Evolutionary conservation across 23 tunicate species (phyloP).

Genomic region (Ascidia mentula): DNA sequence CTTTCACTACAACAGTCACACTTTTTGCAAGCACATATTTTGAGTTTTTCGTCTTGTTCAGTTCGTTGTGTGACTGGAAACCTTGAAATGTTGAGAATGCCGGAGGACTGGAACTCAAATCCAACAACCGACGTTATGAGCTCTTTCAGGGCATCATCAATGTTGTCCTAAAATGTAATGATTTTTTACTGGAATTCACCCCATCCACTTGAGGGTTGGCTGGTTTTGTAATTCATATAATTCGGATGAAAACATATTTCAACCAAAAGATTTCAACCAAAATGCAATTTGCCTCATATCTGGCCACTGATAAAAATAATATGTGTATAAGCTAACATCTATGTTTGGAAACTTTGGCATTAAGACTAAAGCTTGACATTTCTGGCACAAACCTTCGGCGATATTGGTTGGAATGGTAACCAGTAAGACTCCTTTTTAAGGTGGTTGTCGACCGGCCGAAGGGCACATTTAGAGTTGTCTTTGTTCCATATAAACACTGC

Average conservation of each 20-base stretch:
- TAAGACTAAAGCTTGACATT: too few relatives aligned
- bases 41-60: background rate
- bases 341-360: too few relatives aligned
- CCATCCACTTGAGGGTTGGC: too few relatives aligned
- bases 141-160: background rate
- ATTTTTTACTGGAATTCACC: too few relatives aligned
- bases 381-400: conserved; percentile 8
- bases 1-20: conserved; percentile 12
- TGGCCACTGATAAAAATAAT: too few relatives aligned
- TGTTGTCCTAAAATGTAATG: conserved; percentile 11
- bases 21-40: background rate
- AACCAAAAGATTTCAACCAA: too few relatives aligned
- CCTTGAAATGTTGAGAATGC: conserved; percentile 27
- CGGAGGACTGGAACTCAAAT: background rate
- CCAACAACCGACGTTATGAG: conserved; percentile 2
- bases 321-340: too few relatives aligned
- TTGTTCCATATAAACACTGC: conserved; percentile 31
- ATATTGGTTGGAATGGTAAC: conserved; percentile 22
- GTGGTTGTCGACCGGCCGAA: background rate
- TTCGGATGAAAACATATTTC: too few relatives aligned
- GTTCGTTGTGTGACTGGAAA: background rate
- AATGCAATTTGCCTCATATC: too few relatives aligned
- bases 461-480: background rate
- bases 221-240: too few relatives aligned
- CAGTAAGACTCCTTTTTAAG: background rate